These are phyloP conservation scores for Heliopora coerulea DNA, from an alignment of 92 coral and sea anemone genomes.

Conservation along the genomic window DNA sequence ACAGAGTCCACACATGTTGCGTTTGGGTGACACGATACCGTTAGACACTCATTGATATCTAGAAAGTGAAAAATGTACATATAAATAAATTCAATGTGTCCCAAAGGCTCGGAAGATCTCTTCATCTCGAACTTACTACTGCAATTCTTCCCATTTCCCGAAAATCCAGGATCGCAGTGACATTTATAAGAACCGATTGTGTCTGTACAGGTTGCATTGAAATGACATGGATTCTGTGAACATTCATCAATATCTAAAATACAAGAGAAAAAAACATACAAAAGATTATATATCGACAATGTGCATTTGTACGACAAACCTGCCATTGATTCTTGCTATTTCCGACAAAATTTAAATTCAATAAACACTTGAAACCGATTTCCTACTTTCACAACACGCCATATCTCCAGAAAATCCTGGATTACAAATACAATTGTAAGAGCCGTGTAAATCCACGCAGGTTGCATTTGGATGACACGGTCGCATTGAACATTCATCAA, in stretches of 20 bases:
- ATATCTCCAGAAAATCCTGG: too few species aligned
- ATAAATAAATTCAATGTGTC: not conserved
- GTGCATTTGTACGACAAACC: too few species aligned
- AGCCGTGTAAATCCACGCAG: too few species aligned
- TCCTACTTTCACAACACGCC: too few species aligned
- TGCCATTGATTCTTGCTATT: too few species aligned
- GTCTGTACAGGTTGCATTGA: slow-evolving; percentile 19
- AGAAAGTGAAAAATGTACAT: not conserved
- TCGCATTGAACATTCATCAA: too few species aligned
- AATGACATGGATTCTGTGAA: not conserved
- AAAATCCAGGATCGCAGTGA: slow-evolving; percentile 1
- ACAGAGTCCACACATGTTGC: slow-evolving; percentile 1
- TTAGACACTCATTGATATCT: slow-evolving; percentile 16
- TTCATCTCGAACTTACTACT: not conserved
- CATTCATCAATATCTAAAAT: slow-evolving; percentile 22
- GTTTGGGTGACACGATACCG: not conserved
- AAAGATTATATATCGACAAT: too few species aligned
- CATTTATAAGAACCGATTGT: slow-evolving; percentile 10
- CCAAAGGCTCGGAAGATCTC: not conserved
- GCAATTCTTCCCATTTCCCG: slow-evolving; percentile 9
- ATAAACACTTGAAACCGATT: too few species aligned
- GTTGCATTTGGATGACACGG: too few species aligned
- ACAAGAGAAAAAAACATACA: not conserved
- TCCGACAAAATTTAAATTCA: too few species aligned
- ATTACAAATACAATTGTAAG: too few species aligned